Evolutionary conservation across 2,113 vertebrate species (phyloP), one percentile per base, ranked within the genome.

Genomic region (Macaca nemestrina): DNA sequence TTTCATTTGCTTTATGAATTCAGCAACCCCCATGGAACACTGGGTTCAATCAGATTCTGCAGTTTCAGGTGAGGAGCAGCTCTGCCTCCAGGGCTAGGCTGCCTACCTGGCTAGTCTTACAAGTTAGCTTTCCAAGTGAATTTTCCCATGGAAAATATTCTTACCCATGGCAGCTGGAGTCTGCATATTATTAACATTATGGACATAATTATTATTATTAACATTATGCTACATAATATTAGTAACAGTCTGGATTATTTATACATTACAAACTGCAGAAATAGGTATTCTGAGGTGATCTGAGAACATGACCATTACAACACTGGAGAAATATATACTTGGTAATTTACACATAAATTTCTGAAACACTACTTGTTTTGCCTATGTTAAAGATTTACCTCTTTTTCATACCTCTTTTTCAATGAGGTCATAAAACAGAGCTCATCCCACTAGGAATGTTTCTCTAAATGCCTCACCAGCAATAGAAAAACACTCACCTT

Each of bases 81-180:
- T n/a, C 16, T 27, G 9, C 23, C 22, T 30, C 18, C 32, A 32
- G 23, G 35, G 12, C 0, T 25, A 38, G 22, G 55, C 3, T 55
- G 32, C 59, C 5, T 73, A 11, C 35, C 18, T 25, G n/a, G 14
- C 68, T 76, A 22, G 5, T 23, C 10, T 76, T 23, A 61, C 35
- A 52, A 38, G 35, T 50, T 73, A 75, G 61, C 67, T 81, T 87
- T 81, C 68, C n/a, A 90, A 61, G 55, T n/a, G 16, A 57, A 61
- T 82, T 82, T 84, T 83, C 80, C 40, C n/a, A 55, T 12, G 18
- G 73, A 68, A 94, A 84, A 75, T 82, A 82, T 50, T 73, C 57
- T 75, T 68, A 82, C 38, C 55, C 22, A 12, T 14, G 32, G 79
- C 59, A 25, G 8, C 6, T 40, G 32, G 22, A 52, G 32, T 79